Base-by-base conservation (phyloP, 2,888 invertebrate species). In the Beris chalybata region DNA sequence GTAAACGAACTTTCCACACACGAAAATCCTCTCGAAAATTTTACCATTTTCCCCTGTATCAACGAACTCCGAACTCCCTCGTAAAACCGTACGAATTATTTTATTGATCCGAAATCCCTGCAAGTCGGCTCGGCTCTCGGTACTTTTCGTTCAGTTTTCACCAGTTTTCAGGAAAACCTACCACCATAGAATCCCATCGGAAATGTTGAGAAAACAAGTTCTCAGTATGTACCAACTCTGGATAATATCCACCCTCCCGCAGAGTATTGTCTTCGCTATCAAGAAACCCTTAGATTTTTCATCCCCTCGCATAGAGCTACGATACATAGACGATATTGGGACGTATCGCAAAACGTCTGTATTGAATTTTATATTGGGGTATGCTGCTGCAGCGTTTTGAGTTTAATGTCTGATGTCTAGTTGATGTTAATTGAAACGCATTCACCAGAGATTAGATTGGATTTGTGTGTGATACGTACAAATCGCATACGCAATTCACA, bases 101-200 rank as follows among this genome's bases (percentile, higher is more conserved):
- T 61, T 61, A 61, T 61, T 61, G 61, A 61, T 61, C 61, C 61
- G 58, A 48, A n/a, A 31, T n/a, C n/a, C 50, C 13, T 47, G 50
- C 29, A 52, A 38, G 5, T 11, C 32, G 38, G 38, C 47, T 56
- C 50, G 13, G 29, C 45, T 11, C n/a, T 48, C 61, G 13, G 50
- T 38, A 61, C 12, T 50, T 32, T 61, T 61, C 61, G 61, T 61
- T 61, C 38, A 61, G 61, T 61, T 61, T 52, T 61, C 61, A 43
- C 52, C 38, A 61, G 48, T 52, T 52, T 22, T 50, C 9, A 38
- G 52, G 22, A 52, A 52, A 38, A 38, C 38, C 9, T 52, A 12
- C 38, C 38, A 50, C 7, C 52, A 50, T 52, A 22, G 22, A 22
- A 22, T 56, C 5, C 38, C 52, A 22, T 50, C 30, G n/a, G 47